phyloP scores from a whole-genome alignment of 1,140 invertebrate species.

The Zaprionus lachaisei region DNA sequence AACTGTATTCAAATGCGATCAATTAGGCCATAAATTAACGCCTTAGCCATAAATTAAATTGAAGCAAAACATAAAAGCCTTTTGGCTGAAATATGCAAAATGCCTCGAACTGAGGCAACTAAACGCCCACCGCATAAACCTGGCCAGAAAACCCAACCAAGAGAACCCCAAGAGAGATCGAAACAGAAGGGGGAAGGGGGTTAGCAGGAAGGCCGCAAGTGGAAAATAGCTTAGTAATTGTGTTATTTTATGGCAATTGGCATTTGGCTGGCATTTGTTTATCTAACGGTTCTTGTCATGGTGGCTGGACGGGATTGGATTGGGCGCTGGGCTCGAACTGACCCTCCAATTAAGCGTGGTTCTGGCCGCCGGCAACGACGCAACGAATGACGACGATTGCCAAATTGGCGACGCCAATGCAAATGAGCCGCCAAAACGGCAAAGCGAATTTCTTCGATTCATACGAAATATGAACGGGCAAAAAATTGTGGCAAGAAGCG shows the following conservation, averaged over 20 bases:
- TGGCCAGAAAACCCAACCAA: slow-evolving; percentile 12
- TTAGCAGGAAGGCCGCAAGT: slow-evolving; percentile 10
- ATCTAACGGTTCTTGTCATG: slow-evolving; percentile 37
- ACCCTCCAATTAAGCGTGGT: background rate
- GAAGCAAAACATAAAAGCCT: slow-evolving; percentile 71
- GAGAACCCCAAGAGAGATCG: slow-evolving; percentile 20
- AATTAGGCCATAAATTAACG: slow-evolving; percentile 82
- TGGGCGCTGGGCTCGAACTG: slow-evolving; percentile 28
- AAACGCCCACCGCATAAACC: slow-evolving; percentile 54
- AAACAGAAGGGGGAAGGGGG: slow-evolving; percentile 7
- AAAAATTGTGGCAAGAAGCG: slow-evolving; percentile 30
- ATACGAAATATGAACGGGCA: slow-evolving; percentile 51
- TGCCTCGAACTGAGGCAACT: slow-evolving; percentile 32
- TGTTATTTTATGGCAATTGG: slow-evolving; percentile 53
- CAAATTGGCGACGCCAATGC: slow-evolving; percentile 52
- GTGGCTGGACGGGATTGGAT: slow-evolving; percentile 3
- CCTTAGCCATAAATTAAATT: slow-evolving; percentile 76
- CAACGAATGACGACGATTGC: slow-evolving; percentile 19
- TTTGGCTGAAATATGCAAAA: slow-evolving; percentile 73
- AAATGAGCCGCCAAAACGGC: slow-evolving; percentile 48
- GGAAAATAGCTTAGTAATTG: slow-evolving; percentile 56
- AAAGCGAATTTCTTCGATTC: slow-evolving; percentile 52
- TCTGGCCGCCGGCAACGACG: slow-evolving; percentile 14
- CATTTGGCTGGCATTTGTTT: slow-evolving; percentile 53
- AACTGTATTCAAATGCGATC: slow-evolving; percentile 66